Base-by-base conservation (phyloP, 2,113 vertebrate genomes). In the Eretmochelys imbricata region DNA sequence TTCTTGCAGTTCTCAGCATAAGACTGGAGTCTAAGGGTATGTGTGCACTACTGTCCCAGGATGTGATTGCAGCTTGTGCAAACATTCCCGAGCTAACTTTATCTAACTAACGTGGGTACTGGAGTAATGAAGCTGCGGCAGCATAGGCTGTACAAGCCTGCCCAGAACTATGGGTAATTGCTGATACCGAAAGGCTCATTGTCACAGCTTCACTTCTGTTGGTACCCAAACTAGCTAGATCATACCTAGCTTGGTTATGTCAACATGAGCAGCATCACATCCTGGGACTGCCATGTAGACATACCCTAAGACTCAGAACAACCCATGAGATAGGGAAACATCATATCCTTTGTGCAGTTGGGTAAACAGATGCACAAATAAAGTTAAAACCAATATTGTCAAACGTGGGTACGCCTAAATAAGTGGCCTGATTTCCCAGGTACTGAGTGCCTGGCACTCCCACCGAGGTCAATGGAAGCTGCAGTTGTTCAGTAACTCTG, bases 391-490 rank as follows among this genome's bases (percentile, higher is more conserved):
- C 14, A 65, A 65, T 35, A 17, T 8, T 19, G 62, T n/a, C 62
- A n/a, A 65, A 65, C 29, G 29, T 75, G 38, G 72, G 19, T 24
- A 2, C 19, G n/a, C 22, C 22, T 24, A 42, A 75, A 75, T 42
- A 46, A 25, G 20, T 22, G n/a, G 8, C n/a, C 10, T 38, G 4
- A 42, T 42, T 24, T 69, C 8, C 65, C 8, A 38, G 19, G n/a
- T 5, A 7, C 17, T 38, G 65, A 38, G 35, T 2, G 35, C n/a
- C 20, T n/a, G 7, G 35, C 31, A 1, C 0, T 48, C 8, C 51
- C 75, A 48, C 31, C 5, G 65, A 54, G 50, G 22, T 0, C 48
- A 35, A 11, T 8, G 31, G 65, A 65, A 31, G 83, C n/a, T 2
- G 9, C n/a, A n/a, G 62, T 22, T 38, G 17, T 55, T 90, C 49